Base-by-base conservation (phyloP, 2,888 invertebrate species). In the Arrhopalites spinosus region DNA sequence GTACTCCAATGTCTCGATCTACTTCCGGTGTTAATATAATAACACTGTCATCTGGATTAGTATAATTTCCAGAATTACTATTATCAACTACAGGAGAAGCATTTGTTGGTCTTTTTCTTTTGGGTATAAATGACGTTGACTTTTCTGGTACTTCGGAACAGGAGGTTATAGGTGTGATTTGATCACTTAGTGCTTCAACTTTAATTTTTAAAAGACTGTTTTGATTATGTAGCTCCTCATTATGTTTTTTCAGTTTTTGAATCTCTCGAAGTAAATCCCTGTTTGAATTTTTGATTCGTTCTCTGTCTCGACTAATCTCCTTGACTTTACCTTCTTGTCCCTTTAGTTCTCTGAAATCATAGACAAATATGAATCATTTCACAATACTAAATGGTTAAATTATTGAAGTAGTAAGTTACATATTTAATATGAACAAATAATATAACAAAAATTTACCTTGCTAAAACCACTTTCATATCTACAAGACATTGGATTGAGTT, bases 401-500 rank as follows among this genome's bases (percentile, higher is more conserved):
- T n/a, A n/a, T n/a, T n/a, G n/a, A n/a, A n/a, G n/a, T n/a, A n/a
- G n/a, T n/a, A n/a, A n/a, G n/a, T n/a, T n/a, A n/a, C n/a, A n/a
- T n/a, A n/a, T n/a, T n/a, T n/a, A n/a, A n/a, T n/a, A n/a, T n/a
- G n/a, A n/a, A n/a, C n/a, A n/a, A n/a, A n/a, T n/a, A n/a, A n/a
- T n/a, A n/a, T n/a, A n/a, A n/a, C n/a, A n/a, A n/a, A n/a, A n/a
- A n/a, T n/a, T 11, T 68, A 74, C 74, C 29, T 56, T 7, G 74
- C 45, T 23, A 74, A 45, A 30, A 68, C 7, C 1, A 8, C 45
- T 27, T 74, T 74, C 17, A 59, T 59, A 17, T 43, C 56, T 30
- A 47, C 47, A 25, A 74, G 61, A 15, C 25, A 15, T n/a, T 61
- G n/a, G 7, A 74, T n/a, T 8, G 74, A 74, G 3, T 59, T 45